Evolutionary conservation across 2,888 invertebrate genomes (phyloP), one percentile per base, ranked within the genome.

Genomic region (Plebejus anna): DNA sequence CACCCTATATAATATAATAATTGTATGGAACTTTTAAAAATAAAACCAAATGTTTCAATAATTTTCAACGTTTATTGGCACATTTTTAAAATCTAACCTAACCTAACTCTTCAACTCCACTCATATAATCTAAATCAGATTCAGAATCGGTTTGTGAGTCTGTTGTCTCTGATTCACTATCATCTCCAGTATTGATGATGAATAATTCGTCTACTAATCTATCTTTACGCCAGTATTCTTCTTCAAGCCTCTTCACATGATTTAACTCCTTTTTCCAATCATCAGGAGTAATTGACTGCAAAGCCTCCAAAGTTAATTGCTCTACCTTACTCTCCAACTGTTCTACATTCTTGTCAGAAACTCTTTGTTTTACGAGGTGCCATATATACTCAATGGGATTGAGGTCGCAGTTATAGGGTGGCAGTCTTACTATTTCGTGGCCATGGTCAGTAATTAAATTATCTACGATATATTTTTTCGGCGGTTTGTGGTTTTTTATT

Each of bases 341-440:
- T 55, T 76, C 75, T 32, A 76, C 75, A 75, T 79, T 77, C 51
- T 79, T 76, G 71, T 76, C 76, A 61, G 76, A 32, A 70, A 76
- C 75, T 38, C 75, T 72, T 22, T n/a, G 36, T 59, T 73, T 70
- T 55, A 78, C 57, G 70, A 77, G 55, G 61, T 78, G 78, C 78
- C 79, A 80, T 38, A 85, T 81, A 57, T 82, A 78, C 79, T 85
- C 83, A 42, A 85, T 83, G 5, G 84, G 84, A 77, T 85, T 86
- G 11, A 85, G 78, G 77, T 85, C 84, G 75, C 83, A 83, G 73
- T 85, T 82, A 70, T 84, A 85, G 0, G 86, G 85, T 55, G 85
- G 85, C 78, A 86, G 77, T 59, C 84, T 79, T 32, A 87, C 76
- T 9, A 85, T 82, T 72, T 81, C 82, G 76, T 82, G 84, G 75